Conservation (phyloP, 2,113 vertebrate genomes). For the Pseudorectes ferrugineus region DNA sequence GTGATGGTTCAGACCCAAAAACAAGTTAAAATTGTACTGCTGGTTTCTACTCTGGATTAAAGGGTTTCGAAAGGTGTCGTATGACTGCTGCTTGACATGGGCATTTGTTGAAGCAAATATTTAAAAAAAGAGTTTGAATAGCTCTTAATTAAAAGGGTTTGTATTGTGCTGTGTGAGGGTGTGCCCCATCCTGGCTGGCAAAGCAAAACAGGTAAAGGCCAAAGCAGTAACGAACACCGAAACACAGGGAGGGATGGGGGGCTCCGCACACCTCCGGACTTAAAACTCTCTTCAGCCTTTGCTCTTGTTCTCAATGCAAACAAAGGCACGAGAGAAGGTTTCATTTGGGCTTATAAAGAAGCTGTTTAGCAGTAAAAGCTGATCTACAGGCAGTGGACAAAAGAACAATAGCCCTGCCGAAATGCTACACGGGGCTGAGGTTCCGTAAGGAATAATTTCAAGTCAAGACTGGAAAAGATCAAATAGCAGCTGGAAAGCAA, state of each 20-base stretch:
- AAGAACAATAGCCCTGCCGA: conserved; percentile 31
- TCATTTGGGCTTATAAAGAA: background rate
- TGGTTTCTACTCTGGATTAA: background rate
- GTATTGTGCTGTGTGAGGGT: conserved; percentile 31
- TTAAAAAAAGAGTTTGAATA: background rate
- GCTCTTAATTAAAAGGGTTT: conserved; percentile 20
- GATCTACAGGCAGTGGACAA: conserved; percentile 7
- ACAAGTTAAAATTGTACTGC: background rate
- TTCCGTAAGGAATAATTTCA: conserved; percentile 7
- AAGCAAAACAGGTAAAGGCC: background rate
- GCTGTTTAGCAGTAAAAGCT: conserved; percentile 13
- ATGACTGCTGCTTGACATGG: background rate
- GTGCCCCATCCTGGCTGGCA: conserved; percentile 23
- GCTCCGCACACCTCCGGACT: background rate
- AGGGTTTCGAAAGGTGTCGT: background rate
- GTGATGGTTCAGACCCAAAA: background rate
- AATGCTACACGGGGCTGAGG: conserved; percentile 9
- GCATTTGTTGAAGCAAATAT: background rate
- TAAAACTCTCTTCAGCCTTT: background rate
- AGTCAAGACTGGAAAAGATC: conserved; percentile 32
- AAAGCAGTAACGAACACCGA: background rate
- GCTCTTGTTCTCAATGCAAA: background rate
- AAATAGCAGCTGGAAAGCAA: conserved; percentile 30
- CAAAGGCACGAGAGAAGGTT: background rate
- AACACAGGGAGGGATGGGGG: background rate